Percentiles rank a stretch among this genome's conserved stretches.
These are phyloP conservation scores for Phoebastria nigripes DNA, from an alignment of 2,797 vertebrate genomes.

Conservation along the genomic window DNA sequence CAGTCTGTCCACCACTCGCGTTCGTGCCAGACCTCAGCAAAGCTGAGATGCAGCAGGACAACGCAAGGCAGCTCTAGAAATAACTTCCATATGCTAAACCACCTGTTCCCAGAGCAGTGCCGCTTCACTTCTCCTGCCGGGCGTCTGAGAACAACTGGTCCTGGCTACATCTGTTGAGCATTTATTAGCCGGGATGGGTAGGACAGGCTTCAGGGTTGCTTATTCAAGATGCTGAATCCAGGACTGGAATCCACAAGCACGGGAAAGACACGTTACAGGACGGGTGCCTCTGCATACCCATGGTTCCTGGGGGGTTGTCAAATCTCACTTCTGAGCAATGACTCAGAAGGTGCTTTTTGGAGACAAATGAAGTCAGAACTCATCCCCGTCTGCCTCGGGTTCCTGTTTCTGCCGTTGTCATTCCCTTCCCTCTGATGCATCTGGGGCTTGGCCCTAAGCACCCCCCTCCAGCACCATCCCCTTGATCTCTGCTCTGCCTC, in stretches of 20 bases:
- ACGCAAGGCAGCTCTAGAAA: constrained; percentile 24
- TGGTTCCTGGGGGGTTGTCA: neutral
- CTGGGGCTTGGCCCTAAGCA: neutral
- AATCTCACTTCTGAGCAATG: neutral
- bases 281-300: neutral
- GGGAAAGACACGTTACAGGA: neutral
- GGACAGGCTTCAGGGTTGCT: neutral
- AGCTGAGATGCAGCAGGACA: neutral
- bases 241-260: neutral
- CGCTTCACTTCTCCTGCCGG: neutral
- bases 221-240: neutral
- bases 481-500: fast-evolving
- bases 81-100: constrained; percentile 45
- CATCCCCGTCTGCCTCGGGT: fast-evolving
- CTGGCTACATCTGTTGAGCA: constrained; percentile 6
- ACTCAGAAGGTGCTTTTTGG: neutral
- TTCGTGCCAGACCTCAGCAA: neutral
- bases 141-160: constrained; percentile 14
- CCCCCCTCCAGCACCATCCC: neutral
- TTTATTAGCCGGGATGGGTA: neutral
- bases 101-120: constrained; percentile 42
- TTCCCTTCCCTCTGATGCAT: neutral
- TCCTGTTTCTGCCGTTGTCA: fast-evolving
- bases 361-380: neutral
- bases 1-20: fast-evolving